Conservation (phyloP, 2,797 vertebrate genomes). For the Sebastes steindachneri region DNA sequence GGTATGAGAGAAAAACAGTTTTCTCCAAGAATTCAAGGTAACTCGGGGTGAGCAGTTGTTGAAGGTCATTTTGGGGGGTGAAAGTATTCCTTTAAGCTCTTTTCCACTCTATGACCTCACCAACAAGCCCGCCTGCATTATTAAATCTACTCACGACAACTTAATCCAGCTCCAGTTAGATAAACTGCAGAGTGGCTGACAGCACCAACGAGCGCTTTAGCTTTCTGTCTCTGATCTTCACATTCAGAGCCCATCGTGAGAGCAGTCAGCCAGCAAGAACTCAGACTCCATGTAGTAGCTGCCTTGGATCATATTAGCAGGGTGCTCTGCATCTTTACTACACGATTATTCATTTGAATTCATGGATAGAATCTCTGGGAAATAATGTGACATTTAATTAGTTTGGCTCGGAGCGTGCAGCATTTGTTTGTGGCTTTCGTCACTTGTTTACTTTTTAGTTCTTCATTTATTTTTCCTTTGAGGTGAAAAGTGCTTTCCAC, state of each 20-base stretch:
- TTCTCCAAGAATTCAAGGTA: not conserved
- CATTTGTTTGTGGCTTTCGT: not conserved
- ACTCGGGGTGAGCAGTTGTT: not conserved
- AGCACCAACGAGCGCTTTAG: not conserved
- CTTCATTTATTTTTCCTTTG: not conserved
- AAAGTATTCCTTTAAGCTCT: not conserved
- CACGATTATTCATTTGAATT: not conserved
- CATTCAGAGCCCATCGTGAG: not conserved
- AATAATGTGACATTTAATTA: not conserved
- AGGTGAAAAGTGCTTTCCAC: not conserved
- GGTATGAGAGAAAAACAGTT: not conserved
- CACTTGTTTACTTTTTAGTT: not conserved
- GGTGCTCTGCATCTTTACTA: not conserved
- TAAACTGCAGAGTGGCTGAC: constrained; percentile 29
- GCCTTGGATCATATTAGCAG: not conserved
- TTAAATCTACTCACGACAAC: constrained; percentile 15
- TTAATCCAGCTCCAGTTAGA: constrained; percentile 37
- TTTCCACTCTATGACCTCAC: constrained; percentile 1
- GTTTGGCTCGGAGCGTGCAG: not conserved
- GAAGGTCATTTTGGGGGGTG: not conserved
- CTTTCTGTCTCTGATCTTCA: constrained; percentile 17
- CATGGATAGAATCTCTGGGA: not conserved
- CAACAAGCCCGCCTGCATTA: constrained; percentile 3
- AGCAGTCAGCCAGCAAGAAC: not conserved
- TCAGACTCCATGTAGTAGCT: not conserved